Evolutionary conservation across 2,888 invertebrate species (phyloP).

Genomic region (Pandemis cinnamomeana): DNA sequence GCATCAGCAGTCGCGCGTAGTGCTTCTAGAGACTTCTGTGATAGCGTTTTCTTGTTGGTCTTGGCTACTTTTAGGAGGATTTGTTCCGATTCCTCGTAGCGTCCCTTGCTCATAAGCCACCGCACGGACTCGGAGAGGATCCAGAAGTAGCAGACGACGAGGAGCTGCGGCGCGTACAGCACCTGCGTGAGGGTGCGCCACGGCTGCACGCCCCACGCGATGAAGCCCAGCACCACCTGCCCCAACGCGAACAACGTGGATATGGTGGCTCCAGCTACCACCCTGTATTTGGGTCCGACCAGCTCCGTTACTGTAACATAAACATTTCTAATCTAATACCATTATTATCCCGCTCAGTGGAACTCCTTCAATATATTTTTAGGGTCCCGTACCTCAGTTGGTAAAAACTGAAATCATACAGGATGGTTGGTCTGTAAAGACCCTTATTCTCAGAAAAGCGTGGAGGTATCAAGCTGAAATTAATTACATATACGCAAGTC

Average conservation of each 20-base stretch:
- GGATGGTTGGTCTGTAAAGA: too few species aligned
- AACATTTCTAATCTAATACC: background rate
- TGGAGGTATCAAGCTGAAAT: too few species aligned
- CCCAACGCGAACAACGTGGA: slow-evolving; percentile 90
- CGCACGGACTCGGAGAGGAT: slow-evolving; percentile 90
- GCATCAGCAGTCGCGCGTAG: slow-evolving; percentile 69
- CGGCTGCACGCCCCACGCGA: slow-evolving; percentile 88
- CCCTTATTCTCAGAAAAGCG: too few species aligned
- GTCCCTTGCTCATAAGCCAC: slow-evolving; percentile 90
- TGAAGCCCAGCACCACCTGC: slow-evolving; percentile 88
- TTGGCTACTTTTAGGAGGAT: slow-evolving; percentile 87
- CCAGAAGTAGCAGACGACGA: slow-evolving; percentile 88
- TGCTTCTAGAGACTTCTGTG: slow-evolving; percentile 79
- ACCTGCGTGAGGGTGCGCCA: slow-evolving; percentile 89
- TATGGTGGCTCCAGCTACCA: slow-evolving; percentile 89
- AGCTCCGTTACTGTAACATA: slow-evolving; percentile 87
- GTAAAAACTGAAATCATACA: too few species aligned
- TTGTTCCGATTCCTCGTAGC: slow-evolving; percentile 86
- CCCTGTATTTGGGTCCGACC: slow-evolving; percentile 89
- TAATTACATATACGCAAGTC: too few species aligned
- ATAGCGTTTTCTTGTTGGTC: slow-evolving; percentile 84
- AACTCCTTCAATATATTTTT: background rate
- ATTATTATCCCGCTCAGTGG: background rate
- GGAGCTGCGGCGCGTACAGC: slow-evolving; percentile 88
- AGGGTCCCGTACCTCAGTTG: too few species aligned